Base-by-base conservation (phyloP, 1,140 invertebrate genomes). In the Leptinotarsa texana region DNA sequence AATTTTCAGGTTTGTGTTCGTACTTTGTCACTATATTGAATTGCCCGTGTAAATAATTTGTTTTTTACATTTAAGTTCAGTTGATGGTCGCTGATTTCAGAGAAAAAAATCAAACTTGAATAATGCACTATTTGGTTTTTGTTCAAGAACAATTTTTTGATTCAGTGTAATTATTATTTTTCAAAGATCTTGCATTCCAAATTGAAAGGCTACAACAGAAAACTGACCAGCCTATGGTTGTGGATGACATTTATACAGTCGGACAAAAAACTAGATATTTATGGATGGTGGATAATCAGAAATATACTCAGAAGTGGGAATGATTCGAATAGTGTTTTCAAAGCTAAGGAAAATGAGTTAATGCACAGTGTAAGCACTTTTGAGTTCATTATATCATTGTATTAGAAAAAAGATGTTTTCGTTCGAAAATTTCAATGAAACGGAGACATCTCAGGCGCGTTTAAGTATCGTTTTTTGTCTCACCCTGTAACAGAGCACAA, bases 401-500 rank as follows among this genome's bases (percentile, higher is more conserved):
- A 42, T 42, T 42, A 42, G 33, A 8, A 42, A 42, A 42, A 11
- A 11, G 33, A 42, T 11, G 33, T 42, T 42, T 42, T 42, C 33
- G 11, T 42, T 42, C 11, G 33, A 42, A 3, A 42, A 42, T 42
- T 42, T 42, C 33, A 42, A 42, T 11, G 33, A 11, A 42, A 42
- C 8, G 33, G 33, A 5, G n/a, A 57, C 51, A 57, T 57, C 51
- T 17, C 13, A 57, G 51, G 51, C n/a, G 63, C 13, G 63, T 66
- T 24, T 21, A 66, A 66, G 27, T 66, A 66, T 66, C 63, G 63
- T 70, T 70, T 57, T 70, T 70, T 70, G 69, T 70, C 71, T 27
- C 33, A 73, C 71, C 71, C 71, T 73, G 71, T 73, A 73, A 73
- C 74, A 79, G 80, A 85, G 84, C 84, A 85, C 84, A 85, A 85